A percentile compares a stretch with the other conserved stretches of the same genome.
These are phyloP conservation scores for Drosophila arawakana DNA, from an alignment of 1,140 invertebrate genomes.

Conservation along the genomic window DNA sequence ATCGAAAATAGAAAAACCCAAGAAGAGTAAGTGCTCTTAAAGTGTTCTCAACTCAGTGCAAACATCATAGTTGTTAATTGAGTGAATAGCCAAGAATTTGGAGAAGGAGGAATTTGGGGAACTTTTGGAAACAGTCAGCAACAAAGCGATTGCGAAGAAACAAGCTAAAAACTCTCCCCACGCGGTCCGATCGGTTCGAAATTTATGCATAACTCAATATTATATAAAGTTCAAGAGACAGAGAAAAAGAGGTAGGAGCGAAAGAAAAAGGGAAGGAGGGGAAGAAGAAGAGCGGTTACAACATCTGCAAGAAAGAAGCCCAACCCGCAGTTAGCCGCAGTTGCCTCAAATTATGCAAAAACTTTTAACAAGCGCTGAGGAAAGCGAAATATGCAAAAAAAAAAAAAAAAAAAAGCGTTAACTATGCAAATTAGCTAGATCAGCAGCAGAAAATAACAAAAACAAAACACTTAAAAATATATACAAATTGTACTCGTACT, in stretches of 20 bases:
- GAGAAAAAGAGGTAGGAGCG: neutral
- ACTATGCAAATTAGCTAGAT: slow-evolving; percentile 52
- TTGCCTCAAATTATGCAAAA: slow-evolving; percentile 67
- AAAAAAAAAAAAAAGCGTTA: slow-evolving; percentile 61
- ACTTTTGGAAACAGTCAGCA: neutral
- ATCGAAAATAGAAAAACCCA: neutral
- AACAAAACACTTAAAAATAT: neutral
- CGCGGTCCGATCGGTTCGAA: slow-evolving; percentile 12
- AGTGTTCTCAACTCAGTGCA: slow-evolving; percentile 33
- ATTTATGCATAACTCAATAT: slow-evolving; percentile 38
- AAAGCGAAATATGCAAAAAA: slow-evolving; percentile 65
- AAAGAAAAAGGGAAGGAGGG: neutral
- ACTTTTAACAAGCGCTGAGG: slow-evolving; percentile 60
- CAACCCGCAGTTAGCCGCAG: slow-evolving; percentile 1
- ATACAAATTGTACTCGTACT: neutral
- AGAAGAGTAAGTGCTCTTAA: slow-evolving; percentile 30
- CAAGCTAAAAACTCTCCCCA: slow-evolving; percentile 14
- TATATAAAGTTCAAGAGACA: slow-evolving; percentile 26
- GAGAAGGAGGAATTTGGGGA: neutral
- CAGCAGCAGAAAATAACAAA: slow-evolving; percentile 17
- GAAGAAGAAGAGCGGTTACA: slow-evolving; percentile 16
- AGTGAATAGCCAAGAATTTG: slow-evolving; percentile 4
- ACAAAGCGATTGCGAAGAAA: neutral
- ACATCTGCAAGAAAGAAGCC: slow-evolving; percentile 62
- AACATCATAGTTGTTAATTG: slow-evolving; percentile 66